phyloP scores from a whole-genome alignment of 1,140 invertebrate genomes.

The Agrypnia vestita region DNA sequence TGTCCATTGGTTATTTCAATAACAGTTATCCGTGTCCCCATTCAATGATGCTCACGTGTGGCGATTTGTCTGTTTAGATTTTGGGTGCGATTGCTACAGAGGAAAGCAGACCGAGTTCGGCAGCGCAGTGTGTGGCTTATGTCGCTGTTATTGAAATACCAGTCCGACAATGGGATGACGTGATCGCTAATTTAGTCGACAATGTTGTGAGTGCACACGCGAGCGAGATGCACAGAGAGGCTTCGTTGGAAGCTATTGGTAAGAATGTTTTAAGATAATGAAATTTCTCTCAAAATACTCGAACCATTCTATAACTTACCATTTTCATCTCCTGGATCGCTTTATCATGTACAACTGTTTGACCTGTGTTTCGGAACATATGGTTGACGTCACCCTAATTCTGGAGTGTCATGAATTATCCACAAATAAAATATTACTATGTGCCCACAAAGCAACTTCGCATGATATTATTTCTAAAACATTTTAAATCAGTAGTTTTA shows the following conservation, averaged over 20 bases:
- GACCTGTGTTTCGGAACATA: no score
- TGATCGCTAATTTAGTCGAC: conserved; percentile 89
- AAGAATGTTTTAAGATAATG: conserved; percentile 63
- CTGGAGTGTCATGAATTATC: no score
- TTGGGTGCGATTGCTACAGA: conserved; percentile 96
- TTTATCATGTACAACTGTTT: no score
- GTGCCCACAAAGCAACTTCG: no score
- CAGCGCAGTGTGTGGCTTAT: conserved; percentile 98
- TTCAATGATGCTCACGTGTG: conserved; percentile 11
- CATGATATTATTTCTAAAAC: no score
- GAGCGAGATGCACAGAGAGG: conserved; percentile 95
- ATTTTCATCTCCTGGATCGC: no score
- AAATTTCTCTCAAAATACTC: background rate
- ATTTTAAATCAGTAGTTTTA: no score
- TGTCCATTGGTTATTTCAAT: no score
- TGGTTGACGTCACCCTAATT: no score
- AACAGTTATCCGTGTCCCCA: no score
- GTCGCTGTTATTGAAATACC: conserved; percentile 97
- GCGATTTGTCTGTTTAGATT: conserved; percentile 77
- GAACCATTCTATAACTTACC: no score
- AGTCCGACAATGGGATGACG: conserved; percentile 86
- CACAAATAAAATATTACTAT: no score
- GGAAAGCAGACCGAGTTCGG: conserved; percentile 93
- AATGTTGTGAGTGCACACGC: conserved; percentile 92
- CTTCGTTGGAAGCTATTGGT: conserved; percentile 97